Percentiles rank a stretch among this genome's conserved stretches.
These are phyloP conservation scores for Aproaerema taeniolella DNA, from an alignment of 2,888 invertebrate species.

Conservation along the genomic window DNA sequence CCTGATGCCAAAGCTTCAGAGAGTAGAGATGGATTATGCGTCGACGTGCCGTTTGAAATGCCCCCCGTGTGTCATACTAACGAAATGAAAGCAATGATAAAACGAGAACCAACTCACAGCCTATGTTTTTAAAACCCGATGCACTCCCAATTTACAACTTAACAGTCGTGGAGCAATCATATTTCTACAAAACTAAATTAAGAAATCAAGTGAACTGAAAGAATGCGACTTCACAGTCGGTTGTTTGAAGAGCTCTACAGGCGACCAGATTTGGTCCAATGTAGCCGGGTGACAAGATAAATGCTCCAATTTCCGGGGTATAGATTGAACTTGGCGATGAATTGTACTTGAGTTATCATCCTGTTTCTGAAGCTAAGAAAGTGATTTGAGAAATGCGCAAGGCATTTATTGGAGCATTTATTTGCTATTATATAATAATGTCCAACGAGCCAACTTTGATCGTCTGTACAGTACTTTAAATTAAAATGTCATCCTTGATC, in stretches of 20 bases:
- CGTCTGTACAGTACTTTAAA: conserved; percentile 30
- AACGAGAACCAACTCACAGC: conserved; percentile 75
- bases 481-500: conserved; percentile 61
- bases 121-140: conserved; percentile 63
- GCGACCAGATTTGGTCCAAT: conserved; percentile 1
- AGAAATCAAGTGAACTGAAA: conserved; percentile 51
- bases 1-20: conserved; percentile 51
- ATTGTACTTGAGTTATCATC: too few species aligned
- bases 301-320: too few species aligned
- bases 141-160: conserved; percentile 44
- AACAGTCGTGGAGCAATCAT: conserved; percentile 48
- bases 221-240: conserved; percentile 55
- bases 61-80: conserved; percentile 46
- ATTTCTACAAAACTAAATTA: conserved; percentile 40
- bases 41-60: conserved; percentile 72
- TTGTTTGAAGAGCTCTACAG: conserved; percentile 22
- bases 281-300: too few species aligned
- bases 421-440: not conserved
- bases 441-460: not conserved
- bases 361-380: too few species aligned
- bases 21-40: conserved; percentile 70
- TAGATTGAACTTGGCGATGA: too few species aligned
- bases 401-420: not conserved
- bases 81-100: conserved; percentile 57
- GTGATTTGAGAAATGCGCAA: too few species aligned